Conservation (phyloP, 2,113 vertebrate genomes). For the Cryptotis parvus region DNA sequence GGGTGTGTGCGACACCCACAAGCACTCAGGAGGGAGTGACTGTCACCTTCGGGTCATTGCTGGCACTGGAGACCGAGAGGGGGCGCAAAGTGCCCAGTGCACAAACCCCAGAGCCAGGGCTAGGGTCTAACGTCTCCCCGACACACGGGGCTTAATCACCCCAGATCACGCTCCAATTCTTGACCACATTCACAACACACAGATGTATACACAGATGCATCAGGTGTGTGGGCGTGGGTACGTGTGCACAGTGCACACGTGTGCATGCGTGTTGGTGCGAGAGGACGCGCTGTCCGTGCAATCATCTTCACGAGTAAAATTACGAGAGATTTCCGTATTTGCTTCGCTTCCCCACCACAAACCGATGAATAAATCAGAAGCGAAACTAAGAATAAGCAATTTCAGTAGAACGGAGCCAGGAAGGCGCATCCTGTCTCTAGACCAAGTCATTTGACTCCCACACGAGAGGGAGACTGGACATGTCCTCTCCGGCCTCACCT, state of each 20-base stretch:
- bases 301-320: background rate
- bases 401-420: background rate
- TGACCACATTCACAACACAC: too few relatives aligned
- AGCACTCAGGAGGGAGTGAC: fast-evolving
- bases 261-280: too few relatives aligned
- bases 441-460: background rate
- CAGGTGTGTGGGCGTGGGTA: fast-evolving
- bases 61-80: background rate
- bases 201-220: fast-evolving
- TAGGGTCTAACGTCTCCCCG: background rate
- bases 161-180: too few relatives aligned
- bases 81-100: fast-evolving
- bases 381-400: background rate
- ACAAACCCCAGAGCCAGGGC: fast-evolving
- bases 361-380: background rate
- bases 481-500: slow-evolving; percentile 85
- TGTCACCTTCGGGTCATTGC: background rate
- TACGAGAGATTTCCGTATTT: background rate
- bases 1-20: background rate
- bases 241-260: background rate
- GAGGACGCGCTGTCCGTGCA: background rate
- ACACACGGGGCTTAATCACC: fast-evolving
- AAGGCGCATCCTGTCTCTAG: background rate
- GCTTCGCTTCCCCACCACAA: background rate
- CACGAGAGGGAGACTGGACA: too few relatives aligned